Percentiles rank a stretch among this genome's conserved stretches.
These are phyloP conservation scores for Larimichthys crocea DNA, from an alignment of 2,113 vertebrate genomes.

Conservation along the genomic window DNA sequence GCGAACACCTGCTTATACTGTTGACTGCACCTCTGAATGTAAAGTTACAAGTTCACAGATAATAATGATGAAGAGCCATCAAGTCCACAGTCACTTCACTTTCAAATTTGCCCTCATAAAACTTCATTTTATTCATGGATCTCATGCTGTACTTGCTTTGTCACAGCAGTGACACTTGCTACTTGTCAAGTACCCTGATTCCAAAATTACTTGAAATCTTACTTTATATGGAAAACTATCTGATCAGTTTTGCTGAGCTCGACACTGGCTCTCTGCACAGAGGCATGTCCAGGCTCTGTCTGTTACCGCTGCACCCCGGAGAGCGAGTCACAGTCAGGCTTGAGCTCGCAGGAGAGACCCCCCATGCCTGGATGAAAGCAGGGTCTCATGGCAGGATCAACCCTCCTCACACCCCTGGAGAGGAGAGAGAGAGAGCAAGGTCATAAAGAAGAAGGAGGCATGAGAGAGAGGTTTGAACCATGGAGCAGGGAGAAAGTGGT, in stretches of 20 bases:
- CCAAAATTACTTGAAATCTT: background rate
- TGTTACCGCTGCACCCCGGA: slow-evolving; percentile 1
- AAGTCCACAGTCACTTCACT: background rate
- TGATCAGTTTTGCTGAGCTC: background rate
- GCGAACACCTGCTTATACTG: background rate
- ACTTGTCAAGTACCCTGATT: background rate
- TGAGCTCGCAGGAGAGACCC: slow-evolving; percentile 19
- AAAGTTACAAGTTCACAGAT: background rate
- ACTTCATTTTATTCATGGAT: too few species aligned
- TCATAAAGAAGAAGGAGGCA: background rate
- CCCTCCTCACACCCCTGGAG: background rate
- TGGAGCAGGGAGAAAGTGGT: background rate
- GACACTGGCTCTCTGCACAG: background rate
- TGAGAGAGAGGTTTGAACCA: background rate
- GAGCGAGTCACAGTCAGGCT: slow-evolving; percentile 8
- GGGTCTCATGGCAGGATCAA: slow-evolving; percentile 8
- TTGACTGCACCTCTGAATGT: background rate
- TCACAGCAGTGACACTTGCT: background rate
- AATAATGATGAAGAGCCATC: background rate
- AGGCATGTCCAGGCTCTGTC: background rate
- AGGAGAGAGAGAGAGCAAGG: background rate
- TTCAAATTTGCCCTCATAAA: background rate
- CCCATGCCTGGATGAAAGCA: slow-evolving; percentile 27
- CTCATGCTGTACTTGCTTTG: background rate
- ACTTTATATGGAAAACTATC: background rate